Evolutionary conservation across 2,888 invertebrate genomes (phyloP), one percentile per base, ranked within the genome.

Genomic region (Chaitophorus viminalis): DNA sequence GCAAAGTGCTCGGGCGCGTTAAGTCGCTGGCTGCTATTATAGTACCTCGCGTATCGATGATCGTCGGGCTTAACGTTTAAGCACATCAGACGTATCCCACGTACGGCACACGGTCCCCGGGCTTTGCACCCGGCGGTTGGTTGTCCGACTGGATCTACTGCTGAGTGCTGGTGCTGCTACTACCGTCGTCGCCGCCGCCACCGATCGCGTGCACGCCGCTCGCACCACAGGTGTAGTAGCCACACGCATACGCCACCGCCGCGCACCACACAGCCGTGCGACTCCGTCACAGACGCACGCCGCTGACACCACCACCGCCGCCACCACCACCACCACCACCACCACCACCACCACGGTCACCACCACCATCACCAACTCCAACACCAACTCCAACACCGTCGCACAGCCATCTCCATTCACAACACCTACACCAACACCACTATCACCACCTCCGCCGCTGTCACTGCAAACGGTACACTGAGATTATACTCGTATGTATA

Each of bases 71-170:
- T 54, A 82, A 54, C 86, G 46, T 70, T 36, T 70, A 72, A 72
- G 70, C 36, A 54, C 54, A n/a, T 65, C 83, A 72, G 36, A 39
- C 79, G 46, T 14, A 46, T 14, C 39, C 4, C 36, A 52, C 79
- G 54, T n/a, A n/a, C n/a, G n/a, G n/a, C 74, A 79, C 86, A 74
- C 74, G 25, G 74, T 81, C 86, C 86, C 79, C 86, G 86, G 86
- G 86, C 74, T 81, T 31, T 87, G 86, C 25, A 86, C 79, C 86
- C 86, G 86, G 79, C 79, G 74, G 86, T 87, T 79, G 79, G 68
- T 39, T 39, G 81, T 83, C 74, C 72, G 31, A 29, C 72, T 17
- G 70, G 68, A 52, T 25, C 52, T 25, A 52, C 29, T 14, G n/a
- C 52, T n/a, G 76, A 6, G 25, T n/a, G 46, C 68, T 6, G 46